phyloP scores from a whole-genome alignment of 2,888 invertebrate genomes.

The Rotaria macrura region DNA sequence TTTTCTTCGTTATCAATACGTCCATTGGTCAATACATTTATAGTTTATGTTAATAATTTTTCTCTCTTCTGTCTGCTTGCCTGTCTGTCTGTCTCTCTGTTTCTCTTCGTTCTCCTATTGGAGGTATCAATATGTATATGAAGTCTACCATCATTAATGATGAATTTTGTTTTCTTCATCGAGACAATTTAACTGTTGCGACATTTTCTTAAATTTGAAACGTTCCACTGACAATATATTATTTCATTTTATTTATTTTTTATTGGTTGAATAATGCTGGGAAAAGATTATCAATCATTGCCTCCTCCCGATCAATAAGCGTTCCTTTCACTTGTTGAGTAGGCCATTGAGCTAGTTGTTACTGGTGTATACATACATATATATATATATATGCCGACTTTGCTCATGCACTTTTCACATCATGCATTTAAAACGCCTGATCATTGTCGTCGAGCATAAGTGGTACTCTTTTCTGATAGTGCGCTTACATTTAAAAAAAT shows the following conservation, averaged over 20 bases:
- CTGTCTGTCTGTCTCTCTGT: neutral
- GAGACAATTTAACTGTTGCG: neutral
- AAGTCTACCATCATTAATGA: neutral
- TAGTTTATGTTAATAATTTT: neutral
- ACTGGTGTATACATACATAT: neutral
- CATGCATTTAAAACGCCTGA: neutral
- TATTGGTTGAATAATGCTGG: neutral
- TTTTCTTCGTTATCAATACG: neutral
- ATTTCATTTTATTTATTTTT: neutral
- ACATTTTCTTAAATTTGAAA: neutral
- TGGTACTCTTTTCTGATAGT: neutral
- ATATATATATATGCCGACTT: neutral
- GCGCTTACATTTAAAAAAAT: neutral
- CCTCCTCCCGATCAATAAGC: neutral
- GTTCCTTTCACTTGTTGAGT: neutral
- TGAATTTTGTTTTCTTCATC: neutral
- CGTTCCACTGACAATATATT: neutral
- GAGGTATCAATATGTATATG: neutral
- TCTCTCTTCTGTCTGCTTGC: too few species aligned
- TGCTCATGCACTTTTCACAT: slow-evolving; percentile 6
- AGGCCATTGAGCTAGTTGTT: neutral
- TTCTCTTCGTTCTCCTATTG: neutral
- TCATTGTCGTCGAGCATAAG: slow-evolving; percentile 8
- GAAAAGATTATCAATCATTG: neutral
- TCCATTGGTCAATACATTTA: neutral